Base-by-base conservation (phyloP, 2,888 invertebrate species). In the Drosophila neutralis region DNA sequence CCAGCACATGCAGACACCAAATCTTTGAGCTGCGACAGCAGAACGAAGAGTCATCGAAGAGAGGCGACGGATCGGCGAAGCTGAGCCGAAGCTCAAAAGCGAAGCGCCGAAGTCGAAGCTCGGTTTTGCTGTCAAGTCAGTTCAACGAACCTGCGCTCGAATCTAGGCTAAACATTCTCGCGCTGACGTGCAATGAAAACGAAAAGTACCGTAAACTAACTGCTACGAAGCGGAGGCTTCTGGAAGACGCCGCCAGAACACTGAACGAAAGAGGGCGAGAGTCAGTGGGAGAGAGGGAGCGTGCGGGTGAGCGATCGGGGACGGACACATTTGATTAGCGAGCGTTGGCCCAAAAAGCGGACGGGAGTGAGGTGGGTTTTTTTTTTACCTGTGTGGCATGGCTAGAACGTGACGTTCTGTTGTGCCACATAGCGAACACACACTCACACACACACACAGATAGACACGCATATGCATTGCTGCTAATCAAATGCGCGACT, bases 181-280 rank as follows among this genome's bases (percentile, higher is more conserved):
- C 91, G 92, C 90, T 89, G 89, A 91, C 92, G 91, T 92, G 93
- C 93, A 93, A 93, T 93, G 93, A 93, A 93, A 93, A 92, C 92
- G 93, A 93, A 93, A 93, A 93, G 93, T 93, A 93, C 93, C 93
- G 93, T 92, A 93, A 93, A 90, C 90, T 91, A 93, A 93, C 93
- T 93, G 93, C 93, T 92, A 92, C 91, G 77, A 74, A 65, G 72
- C 71, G 60, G 67, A 71, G 64, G 74, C 79, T 82, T 82, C 82
- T 82, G 72, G 78, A 82, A 79, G 70, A 76, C 71, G 61, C 73
- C 65, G 69, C 67, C 69, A 83, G 83, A 82, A 82, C 80, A 62
- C 67, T 61, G 69, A 75, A 78, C 51, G 49, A 21, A 40, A 24
- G 45, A 45, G 36, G 40, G 4, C 8, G 21, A 51, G 27, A 3